phyloP scores from a whole-genome alignment of 2,888 invertebrate species.

The Rhimphoctona megacephalus region DNA sequence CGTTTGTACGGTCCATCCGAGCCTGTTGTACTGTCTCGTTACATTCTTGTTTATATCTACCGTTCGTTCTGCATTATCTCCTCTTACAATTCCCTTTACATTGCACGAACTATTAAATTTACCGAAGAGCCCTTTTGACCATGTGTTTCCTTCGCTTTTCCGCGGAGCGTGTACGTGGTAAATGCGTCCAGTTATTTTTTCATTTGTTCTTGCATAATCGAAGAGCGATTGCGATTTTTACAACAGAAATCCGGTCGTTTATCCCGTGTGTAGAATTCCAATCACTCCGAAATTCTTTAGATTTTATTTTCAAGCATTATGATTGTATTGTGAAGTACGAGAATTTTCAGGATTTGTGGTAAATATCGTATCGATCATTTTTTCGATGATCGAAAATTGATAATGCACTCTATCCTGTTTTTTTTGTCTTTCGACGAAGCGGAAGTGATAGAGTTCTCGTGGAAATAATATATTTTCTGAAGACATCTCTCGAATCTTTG shows the following conservation, averaged over 20 bases:
- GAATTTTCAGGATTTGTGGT: background rate
- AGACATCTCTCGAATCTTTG: conserved; percentile 54
- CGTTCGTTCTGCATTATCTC: conserved; percentile 15
- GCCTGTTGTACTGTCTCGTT: background rate
- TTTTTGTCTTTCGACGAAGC: conserved; percentile 43
- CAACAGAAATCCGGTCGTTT: conserved; percentile 29
- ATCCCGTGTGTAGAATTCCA: conserved; percentile 2
- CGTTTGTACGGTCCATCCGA: conserved; percentile 1
- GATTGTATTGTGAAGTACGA: background rate
- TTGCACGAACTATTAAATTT: background rate
- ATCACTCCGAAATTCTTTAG: background rate
- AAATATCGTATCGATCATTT: conserved; percentile 44
- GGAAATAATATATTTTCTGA: conserved; percentile 66
- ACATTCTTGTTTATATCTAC: conserved; percentile 11
- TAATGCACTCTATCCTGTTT: conserved; percentile 38
- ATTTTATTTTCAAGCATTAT: conserved; percentile 7
- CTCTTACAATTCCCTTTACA: background rate
- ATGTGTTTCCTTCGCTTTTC: background rate
- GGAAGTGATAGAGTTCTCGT: conserved; percentile 65
- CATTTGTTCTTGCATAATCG: conserved; percentile 39
- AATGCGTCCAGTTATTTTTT: conserved; percentile 1
- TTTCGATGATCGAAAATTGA: conserved; percentile 53
- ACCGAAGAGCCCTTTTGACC: background rate
- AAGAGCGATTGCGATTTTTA: conserved; percentile 36
- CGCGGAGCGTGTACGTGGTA: background rate